These are phyloP conservation scores for Dromas ardeola DNA, from an alignment of 2,113 vertebrate species.

Conservation along the genomic window DNA sequence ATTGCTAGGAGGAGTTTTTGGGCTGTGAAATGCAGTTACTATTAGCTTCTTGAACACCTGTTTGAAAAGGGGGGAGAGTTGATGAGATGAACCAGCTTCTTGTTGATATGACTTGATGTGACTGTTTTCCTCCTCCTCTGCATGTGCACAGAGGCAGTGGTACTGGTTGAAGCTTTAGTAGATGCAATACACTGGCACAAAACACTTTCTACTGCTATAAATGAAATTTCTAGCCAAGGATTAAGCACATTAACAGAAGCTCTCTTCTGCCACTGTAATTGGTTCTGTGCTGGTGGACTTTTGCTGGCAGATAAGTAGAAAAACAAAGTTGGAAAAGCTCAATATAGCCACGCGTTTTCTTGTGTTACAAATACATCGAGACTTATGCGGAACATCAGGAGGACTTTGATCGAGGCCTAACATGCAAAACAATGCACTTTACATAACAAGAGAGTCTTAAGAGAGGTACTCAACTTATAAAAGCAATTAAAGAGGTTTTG, in stretches of 20 bases:
- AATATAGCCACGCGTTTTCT: background rate
- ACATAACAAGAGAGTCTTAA: background rate
- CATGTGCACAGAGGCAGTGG: fast-evolving
- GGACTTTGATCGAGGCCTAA: background rate
- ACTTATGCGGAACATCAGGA: background rate
- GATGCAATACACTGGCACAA: background rate
- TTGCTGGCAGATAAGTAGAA: background rate
- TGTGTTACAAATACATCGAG: background rate
- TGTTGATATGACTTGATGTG: background rate
- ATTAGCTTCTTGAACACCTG: background rate
- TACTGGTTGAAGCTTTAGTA: background rate
- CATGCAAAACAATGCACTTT: background rate
- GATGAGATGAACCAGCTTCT: background rate
- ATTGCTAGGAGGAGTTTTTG: background rate
- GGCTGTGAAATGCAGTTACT: background rate
- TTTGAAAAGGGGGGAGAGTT: background rate
- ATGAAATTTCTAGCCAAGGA: background rate
- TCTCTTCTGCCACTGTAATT: background rate
- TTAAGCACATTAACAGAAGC: background rate
- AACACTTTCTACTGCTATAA: background rate
- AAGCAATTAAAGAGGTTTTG: background rate
- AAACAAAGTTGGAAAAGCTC: background rate
- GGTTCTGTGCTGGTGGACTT: background rate
- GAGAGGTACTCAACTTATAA: background rate
- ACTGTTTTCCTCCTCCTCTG: background rate